phyloP scores from a whole-genome alignment of 1,140 invertebrate genomes.

The Glossosoma conforme region DNA sequence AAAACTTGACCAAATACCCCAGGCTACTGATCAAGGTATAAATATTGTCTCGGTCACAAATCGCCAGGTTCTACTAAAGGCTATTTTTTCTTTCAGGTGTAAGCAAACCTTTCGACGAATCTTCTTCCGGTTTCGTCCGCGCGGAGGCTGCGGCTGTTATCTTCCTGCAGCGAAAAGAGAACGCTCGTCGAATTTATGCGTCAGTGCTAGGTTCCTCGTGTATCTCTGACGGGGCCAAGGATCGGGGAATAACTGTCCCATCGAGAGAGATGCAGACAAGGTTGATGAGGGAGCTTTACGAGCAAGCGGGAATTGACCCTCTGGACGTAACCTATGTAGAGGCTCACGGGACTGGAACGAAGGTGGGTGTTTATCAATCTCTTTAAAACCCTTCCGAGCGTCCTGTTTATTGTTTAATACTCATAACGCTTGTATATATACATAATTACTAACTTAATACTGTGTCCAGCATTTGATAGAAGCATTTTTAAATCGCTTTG shows the following conservation, averaged over 20 bases:
- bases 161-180: constrained; percentile 70
- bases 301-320: constrained; percentile 78
- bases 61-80: too few species aligned
- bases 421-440: too few species aligned
- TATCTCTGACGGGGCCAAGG: constrained; percentile 89
- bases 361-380: constrained; percentile 57
- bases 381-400: too few species aligned
- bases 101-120: constrained; percentile 91
- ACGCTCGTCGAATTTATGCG: constrained; percentile 79
- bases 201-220: constrained; percentile 78
- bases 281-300: constrained; percentile 79
- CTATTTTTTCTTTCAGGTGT: too few species aligned
- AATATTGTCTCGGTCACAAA: too few species aligned
- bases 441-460: too few species aligned
- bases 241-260: constrained; percentile 87
- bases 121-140: constrained; percentile 88
- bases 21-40: too few species aligned
- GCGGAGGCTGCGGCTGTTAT: constrained; percentile 82
- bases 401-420: too few species aligned
- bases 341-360: constrained; percentile 94
- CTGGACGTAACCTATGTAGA: constrained; percentile 82
- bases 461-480: neutral
- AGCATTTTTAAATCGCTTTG: neutral
- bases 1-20: neutral
- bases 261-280: constrained; percentile 79